Conservation (phyloP, 2,113 vertebrate species). For the Seriola dumerili region DNA sequence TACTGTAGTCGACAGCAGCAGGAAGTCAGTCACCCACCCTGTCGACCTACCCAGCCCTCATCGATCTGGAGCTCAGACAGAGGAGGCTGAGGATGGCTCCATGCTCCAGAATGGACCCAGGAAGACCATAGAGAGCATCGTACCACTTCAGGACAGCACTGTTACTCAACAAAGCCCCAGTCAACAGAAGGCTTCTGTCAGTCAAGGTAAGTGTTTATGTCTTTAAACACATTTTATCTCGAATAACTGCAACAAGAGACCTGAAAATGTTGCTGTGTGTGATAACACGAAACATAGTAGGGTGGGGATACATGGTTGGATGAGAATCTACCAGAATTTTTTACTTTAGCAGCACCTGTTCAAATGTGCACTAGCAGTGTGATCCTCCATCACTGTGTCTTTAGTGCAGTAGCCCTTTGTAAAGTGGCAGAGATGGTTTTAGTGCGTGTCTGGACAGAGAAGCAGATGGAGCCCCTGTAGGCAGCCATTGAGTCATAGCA, state of each 20-base stretch:
- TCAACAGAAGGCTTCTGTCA: constrained; percentile 65
- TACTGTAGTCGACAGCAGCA: constrained; percentile 86
- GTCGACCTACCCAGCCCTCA: constrained; percentile 63
- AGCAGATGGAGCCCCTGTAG: constrained; percentile 71
- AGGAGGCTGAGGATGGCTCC: constrained; percentile 47
- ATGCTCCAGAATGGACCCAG: constrained; percentile 70
- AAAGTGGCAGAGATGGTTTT: constrained; percentile 24
- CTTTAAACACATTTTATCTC: neutral
- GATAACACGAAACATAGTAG: neutral
- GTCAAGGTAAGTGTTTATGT: constrained; percentile 80
- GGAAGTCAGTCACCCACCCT: constrained; percentile 84
- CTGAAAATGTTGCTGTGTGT: neutral
- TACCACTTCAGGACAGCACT: constrained; percentile 61
- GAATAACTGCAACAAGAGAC: neutral
- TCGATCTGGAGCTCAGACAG: constrained; percentile 51
- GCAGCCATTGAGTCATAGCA: constrained; percentile 60
- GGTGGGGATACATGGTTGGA: neutral
- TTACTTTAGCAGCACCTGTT: neutral
- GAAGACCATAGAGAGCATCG: constrained; percentile 70
- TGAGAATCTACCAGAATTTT: neutral
- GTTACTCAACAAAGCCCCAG: constrained; percentile 70
- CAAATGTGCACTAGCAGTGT: neutral
- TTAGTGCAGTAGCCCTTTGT: constrained; percentile 26
- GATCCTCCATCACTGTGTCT: neutral
- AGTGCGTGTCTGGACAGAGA: constrained; percentile 17